These are phyloP conservation scores for Zoanthus solanderi DNA, from an alignment of 92 coral and sea anemone genomes.

Conservation along the genomic window DNA sequence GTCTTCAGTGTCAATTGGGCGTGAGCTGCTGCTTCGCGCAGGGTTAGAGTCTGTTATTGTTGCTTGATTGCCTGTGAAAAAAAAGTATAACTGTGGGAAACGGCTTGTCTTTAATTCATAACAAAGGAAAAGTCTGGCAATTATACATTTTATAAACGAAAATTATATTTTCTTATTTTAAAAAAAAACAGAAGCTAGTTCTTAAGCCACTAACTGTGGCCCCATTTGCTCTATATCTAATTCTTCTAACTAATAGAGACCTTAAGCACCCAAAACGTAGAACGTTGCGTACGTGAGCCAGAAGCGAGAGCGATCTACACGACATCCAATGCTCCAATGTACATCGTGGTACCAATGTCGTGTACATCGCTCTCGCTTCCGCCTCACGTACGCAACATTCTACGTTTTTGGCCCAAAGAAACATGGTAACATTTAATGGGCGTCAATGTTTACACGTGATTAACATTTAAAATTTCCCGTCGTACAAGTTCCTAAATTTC, in stretches of 20 bases:
- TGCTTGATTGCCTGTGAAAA: constrained; percentile 45
- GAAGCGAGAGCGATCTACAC: constrained; percentile 34
- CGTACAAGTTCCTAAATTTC: background rate
- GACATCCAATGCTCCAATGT: constrained; percentile 32
- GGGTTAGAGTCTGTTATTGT: constrained; percentile 41
- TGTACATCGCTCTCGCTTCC: background rate
- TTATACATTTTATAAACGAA: constrained; percentile 41
- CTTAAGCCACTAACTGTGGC: constrained; percentile 37
- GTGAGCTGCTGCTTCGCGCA: constrained; percentile 48
- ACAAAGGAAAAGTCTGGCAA: constrained; percentile 40
- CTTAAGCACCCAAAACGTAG: constrained; percentile 35
- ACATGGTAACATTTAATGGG: constrained; percentile 10
- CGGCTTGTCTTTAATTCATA: constrained; percentile 37
- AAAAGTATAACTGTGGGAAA: constrained; percentile 20
- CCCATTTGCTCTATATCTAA: constrained; percentile 45
- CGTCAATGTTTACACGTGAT: constrained; percentile 19
- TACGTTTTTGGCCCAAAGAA: constrained; percentile 5
- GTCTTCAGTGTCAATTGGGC: constrained; percentile 48
- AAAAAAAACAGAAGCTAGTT: constrained; percentile 35
- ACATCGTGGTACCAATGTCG: background rate
- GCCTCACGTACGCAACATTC: constrained; percentile 6
- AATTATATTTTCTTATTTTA: constrained; percentile 38
- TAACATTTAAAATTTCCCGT: constrained; percentile 1
- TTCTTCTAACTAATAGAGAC: constrained; percentile 36
- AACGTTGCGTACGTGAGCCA: constrained; percentile 34